phyloP scores from a whole-genome alignment of 2,113 vertebrate genomes.

The Loxodonta africana region DNA sequence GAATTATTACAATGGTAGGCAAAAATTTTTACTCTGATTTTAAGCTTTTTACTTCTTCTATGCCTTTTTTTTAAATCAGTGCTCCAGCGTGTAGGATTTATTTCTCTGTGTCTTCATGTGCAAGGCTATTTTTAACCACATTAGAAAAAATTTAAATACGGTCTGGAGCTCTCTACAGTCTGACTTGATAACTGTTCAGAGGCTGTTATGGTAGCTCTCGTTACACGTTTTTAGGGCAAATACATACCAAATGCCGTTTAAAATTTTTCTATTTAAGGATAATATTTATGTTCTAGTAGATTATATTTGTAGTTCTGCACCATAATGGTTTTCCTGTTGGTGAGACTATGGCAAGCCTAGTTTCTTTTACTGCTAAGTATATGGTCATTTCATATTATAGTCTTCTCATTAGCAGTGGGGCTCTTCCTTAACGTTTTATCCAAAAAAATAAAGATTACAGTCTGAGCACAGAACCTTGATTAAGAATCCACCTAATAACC shows the following conservation, averaged over 20 bases:
- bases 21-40: neutral
- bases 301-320: neutral
- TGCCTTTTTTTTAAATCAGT: neutral
- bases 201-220: neutral
- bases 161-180: neutral
- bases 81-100: neutral
- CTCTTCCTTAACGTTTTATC: neutral
- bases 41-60: neutral
- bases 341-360: neutral
- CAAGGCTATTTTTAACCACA: constrained; percentile 46
- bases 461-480: neutral
- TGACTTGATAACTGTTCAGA: neutral
- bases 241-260: neutral
- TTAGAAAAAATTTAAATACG: constrained; percentile 14
- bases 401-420: neutral
- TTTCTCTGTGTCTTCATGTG: neutral
- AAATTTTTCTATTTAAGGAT: neutral
- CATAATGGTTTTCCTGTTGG: neutral
- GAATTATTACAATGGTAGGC: neutral
- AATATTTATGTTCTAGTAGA: neutral
- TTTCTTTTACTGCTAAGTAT: neutral
- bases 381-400: neutral
- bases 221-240: constrained; percentile 20
- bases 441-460: neutral
- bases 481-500: neutral